Evolutionary conservation across 1,140 invertebrate genomes (phyloP), one percentile per base, ranked within the genome.

Genomic region (Lepidurus arcticus): DNA sequence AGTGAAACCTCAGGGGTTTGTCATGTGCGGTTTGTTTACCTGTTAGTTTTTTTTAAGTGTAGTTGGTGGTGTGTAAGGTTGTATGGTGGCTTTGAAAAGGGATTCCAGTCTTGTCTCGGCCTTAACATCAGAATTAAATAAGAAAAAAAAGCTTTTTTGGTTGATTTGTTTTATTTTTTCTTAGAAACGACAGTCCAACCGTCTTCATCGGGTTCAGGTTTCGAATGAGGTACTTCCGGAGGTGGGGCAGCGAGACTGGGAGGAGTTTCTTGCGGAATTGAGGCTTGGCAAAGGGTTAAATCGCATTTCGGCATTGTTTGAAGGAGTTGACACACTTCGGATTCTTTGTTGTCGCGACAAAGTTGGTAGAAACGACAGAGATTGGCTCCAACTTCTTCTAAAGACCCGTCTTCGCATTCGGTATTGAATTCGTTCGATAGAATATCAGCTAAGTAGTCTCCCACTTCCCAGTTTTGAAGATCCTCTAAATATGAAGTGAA

Each of bases 111-210:
- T 34, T 34, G 3, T 34, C 34, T 34, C 34, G 2, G 34, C 34
- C 34, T 34, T 34, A 34, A 34, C 34, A 3, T 34, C 34, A 34
- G 34, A 34, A 34, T 34, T 34, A 34, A 34, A 34, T 34, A 34
- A 34, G 34, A 4, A 34, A 34, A 34, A 21, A 65, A 65, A 1
- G 53, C 21, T 0, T 65, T 21, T 47, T 65, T 65, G 21, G 16
- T 76, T 80, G 91, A 65, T 42, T 42, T 42, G 21, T n/a, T 44
- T 78, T 26, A 74, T 74, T 78, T 78, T 10, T 47, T 73, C 24
- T 78, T 78, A 44, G 78, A 11, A 21, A 78, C 78, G 21, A 74
- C 75, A 7, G 75, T 74, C 78, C 78, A 78, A 8, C 78, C 78
- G 73, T 78, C 78, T 78, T 78, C 78, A 44, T 78, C 78, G 42